These are phyloP conservation scores for Pecten maximus DNA, from an alignment of 2,888 invertebrate species.

Conservation along the genomic window DNA sequence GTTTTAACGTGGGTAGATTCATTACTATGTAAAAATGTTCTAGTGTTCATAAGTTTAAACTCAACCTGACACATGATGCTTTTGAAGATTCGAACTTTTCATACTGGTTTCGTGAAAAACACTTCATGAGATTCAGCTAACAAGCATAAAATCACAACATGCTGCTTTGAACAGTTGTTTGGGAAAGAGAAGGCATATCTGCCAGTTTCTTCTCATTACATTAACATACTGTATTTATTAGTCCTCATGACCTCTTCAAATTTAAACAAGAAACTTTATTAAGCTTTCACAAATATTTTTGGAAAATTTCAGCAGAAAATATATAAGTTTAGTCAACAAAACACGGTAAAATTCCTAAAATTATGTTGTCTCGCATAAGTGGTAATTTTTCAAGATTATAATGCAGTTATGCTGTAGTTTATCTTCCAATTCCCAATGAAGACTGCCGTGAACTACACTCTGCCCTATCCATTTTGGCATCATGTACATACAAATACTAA, in stretches of 20 bases:
- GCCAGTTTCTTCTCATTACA: neutral
- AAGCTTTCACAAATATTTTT: neutral
- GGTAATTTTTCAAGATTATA: neutral
- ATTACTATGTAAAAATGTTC: too few species aligned
- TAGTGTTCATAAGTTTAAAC: too few species aligned
- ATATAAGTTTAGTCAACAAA: neutral
- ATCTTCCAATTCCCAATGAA: neutral
- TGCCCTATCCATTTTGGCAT: neutral
- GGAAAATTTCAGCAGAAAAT: neutral
- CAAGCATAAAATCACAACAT: neutral
- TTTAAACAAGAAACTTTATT: neutral
- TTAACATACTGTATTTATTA: neutral
- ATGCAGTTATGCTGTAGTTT: neutral
- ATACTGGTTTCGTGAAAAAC: neutral
- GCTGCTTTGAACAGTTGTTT: neutral
- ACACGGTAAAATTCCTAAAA: neutral
- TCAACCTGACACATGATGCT: neutral
- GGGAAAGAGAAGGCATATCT: neutral
- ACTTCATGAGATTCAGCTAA: neutral
- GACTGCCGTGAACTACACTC: neutral
- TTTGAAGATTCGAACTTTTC: neutral
- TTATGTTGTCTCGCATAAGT: neutral
- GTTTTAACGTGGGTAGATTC: neutral
- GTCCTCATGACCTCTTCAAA: neutral
- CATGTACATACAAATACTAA: neutral